phyloP scores from a whole-genome alignment of 2,888 invertebrate genomes.

The Drepanosiphum platanoidis region DNA sequence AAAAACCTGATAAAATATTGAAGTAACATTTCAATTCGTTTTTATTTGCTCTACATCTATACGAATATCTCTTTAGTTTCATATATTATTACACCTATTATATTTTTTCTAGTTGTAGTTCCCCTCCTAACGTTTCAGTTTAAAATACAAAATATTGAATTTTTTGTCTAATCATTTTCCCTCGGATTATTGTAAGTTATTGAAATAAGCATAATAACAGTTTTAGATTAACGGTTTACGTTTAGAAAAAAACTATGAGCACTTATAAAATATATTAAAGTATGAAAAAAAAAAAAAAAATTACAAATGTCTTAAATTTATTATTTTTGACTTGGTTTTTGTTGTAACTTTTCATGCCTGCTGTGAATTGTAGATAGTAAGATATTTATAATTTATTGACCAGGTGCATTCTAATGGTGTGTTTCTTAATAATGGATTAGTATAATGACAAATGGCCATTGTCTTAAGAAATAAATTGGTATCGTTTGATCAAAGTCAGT shows the following conservation, averaged over 20 bases:
- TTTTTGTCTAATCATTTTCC: neutral
- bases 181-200: neutral
- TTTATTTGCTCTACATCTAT: constrained; percentile 10
- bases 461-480: constrained; percentile 52
- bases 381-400: constrained; percentile 13
- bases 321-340: too few relatives aligned
- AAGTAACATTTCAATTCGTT: constrained; percentile 23
- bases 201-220: neutral
- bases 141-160: neutral
- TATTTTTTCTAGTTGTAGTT: neutral
- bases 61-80: neutral
- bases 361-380: constrained; percentile 7
- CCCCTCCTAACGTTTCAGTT: neutral
- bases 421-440: constrained; percentile 30
- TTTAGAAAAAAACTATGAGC: neutral
- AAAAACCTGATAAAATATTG: neutral
- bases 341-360: too few relatives aligned
- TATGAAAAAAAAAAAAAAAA: neutral
- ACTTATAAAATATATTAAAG: neutral
- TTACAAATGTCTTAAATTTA: neutral
- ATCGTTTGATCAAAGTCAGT: constrained; percentile 53
- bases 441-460: constrained; percentile 41
- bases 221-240: neutral
- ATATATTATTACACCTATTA: neutral
- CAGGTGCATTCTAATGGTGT: neutral